Base-by-base conservation (phyloP, 2,797 vertebrate genomes). In the Protosalanx chinensis region DNA sequence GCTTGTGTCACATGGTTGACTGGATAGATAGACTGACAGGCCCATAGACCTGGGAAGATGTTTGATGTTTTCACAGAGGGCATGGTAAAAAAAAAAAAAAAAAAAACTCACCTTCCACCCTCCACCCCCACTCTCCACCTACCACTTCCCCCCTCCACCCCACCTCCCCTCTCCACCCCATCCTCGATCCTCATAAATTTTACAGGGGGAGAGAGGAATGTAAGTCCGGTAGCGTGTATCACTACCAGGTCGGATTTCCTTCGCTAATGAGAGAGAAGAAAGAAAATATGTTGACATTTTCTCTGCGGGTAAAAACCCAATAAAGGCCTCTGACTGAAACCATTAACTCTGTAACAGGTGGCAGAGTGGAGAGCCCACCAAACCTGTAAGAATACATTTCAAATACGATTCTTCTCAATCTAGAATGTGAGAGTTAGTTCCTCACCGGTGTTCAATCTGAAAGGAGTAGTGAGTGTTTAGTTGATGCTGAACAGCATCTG, bases 171-270 rank as follows among this genome's bases (percentile, higher is more conserved):
- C 18, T 71, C 56, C 60, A 60, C 65, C 58, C 18, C 59, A 70
- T 49, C 18, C 41, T 46, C 58, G 8, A 18, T 66, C 46, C 57
- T 79, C 46, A 77, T 80, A 67, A 73, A 84, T 80, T 72, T 79
- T 81, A 77, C 61, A 79, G 58, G 56, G 6, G 49, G 61, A 46
- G 30, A 29, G 41, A 62, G 18, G 71, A 80, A 76, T 70, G 51
- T 46, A 59, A 76, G 46, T 13, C 30, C 37, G 7, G 0, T 12
- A 60, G n/a, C 62, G 29, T 53, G 23, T 37, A 79, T 67, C 58
- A 71, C 23, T 68, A 30, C 51, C 30, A 53, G 70, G 68, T 82
- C 60, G 15, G 27, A 73, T 79, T 76, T 71, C 49, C 56, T 66
- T 30, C 23, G 27, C 67, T 53, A 64, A 84, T 75, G 70, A 64